Percentiles rank a stretch among this genome's conserved stretches.
Conservation (phyloP, 2,888 invertebrate genomes). For the Nysson spinosus region DNA sequence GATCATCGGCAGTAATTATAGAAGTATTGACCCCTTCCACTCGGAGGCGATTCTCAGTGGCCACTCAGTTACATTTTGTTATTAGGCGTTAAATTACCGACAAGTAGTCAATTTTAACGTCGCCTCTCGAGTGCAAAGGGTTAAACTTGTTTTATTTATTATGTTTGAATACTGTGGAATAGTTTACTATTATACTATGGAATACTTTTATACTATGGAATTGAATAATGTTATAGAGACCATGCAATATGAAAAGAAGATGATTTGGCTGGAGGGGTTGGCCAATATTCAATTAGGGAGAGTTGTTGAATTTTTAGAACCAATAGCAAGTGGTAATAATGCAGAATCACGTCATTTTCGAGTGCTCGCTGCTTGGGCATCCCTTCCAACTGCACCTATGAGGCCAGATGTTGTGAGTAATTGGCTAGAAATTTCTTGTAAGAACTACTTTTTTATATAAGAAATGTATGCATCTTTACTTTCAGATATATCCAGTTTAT, state of each 20-base stretch:
- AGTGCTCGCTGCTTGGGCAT: slow-evolving; percentile 84
- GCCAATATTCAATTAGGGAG: slow-evolving; percentile 82
- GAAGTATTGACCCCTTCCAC: too few species aligned
- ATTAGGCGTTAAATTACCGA: too few species aligned
- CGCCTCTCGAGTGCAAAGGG: too few species aligned
- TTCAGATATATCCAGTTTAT: slow-evolving; percentile 81
- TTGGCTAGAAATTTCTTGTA: slow-evolving; percentile 3
- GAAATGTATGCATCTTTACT: slow-evolving; percentile 3
- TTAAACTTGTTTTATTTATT: too few species aligned
- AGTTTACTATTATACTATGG: too few species aligned
- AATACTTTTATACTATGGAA: slow-evolving; percentile 4
- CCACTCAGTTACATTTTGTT: too few species aligned
- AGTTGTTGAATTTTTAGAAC: slow-evolving; percentile 77
- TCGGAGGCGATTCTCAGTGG: too few species aligned
- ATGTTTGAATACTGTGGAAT: too few species aligned
- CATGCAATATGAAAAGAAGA: slow-evolving; percentile 82
- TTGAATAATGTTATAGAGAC: slow-evolving; percentile 40
- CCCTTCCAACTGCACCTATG: slow-evolving; percentile 78
- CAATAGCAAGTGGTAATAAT: slow-evolving; percentile 76
- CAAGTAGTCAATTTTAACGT: too few species aligned
- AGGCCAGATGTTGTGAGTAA: slow-evolving; percentile 78
- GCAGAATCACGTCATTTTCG: slow-evolving; percentile 80
- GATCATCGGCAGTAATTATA: too few species aligned
- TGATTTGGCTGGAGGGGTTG: slow-evolving; percentile 85
- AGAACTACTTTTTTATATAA: slow-evolving; percentile 2